Evolutionary conservation across 2,113 vertebrate genomes (phyloP).

Genomic region (Piaya cayana): DNA sequence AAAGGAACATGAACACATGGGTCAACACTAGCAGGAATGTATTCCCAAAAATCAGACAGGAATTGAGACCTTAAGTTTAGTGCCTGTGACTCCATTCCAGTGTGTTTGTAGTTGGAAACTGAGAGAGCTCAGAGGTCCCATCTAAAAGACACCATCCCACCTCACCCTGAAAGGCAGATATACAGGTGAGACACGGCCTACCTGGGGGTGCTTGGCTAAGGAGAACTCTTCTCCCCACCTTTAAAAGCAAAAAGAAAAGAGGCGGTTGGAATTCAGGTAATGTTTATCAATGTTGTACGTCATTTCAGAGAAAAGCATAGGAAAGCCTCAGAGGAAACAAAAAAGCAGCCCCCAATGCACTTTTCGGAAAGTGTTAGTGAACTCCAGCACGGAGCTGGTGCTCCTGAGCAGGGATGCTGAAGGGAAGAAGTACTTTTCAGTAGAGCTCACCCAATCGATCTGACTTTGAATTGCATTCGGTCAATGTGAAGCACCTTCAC

Average conservation of each 20-base stretch:
- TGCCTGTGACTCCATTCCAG: not conserved
- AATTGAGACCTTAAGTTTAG: not conserved
- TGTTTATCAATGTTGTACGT: not conserved
- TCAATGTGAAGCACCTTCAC: constrained; percentile 92
- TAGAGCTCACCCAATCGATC: constrained; percentile 89
- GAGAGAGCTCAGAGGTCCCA: not conserved
- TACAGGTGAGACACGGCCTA: constrained; percentile 48
- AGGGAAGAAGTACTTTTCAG: not conserved
- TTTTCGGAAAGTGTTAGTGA: not conserved
- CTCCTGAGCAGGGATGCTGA: not conserved
- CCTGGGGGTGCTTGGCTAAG: constrained; percentile 93
- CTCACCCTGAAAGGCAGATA: not conserved
- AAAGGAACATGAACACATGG: not conserved
- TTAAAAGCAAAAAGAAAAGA: constrained; percentile 29
- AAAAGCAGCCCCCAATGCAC: not conserved
- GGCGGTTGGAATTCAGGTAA: not conserved
- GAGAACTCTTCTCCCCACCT: constrained; percentile 98
- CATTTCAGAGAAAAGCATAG: not conserved
- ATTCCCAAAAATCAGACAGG: not conserved
- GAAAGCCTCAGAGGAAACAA: not conserved
- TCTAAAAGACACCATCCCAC: not conserved
- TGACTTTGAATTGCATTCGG: constrained; percentile 85
- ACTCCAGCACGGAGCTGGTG: not conserved
- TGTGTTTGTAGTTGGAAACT: not conserved
- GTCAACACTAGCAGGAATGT: not conserved